These are phyloP conservation scores for Phrynocephalus versicolor DNA, from an alignment of 2,113 vertebrate species.

Conservation along the genomic window DNA sequence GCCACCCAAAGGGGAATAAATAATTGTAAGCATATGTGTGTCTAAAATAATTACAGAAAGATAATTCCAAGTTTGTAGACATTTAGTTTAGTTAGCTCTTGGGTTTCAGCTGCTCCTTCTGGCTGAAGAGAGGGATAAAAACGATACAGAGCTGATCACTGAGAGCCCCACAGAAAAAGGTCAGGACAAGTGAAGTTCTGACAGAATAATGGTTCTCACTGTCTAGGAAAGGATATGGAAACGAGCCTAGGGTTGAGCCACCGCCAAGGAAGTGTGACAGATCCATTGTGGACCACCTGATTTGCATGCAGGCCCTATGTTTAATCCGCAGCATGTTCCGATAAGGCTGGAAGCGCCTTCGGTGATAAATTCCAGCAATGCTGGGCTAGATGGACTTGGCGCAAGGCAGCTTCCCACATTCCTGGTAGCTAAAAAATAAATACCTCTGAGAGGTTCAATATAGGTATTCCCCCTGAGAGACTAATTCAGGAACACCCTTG, in stretches of 20 bases:
- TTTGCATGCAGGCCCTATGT: not conserved
- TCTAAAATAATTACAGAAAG: constrained; percentile 43
- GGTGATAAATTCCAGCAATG: not conserved
- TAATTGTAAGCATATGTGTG: not conserved
- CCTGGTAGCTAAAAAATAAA: not conserved
- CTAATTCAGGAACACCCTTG: not conserved
- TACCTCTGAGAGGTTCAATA: not conserved
- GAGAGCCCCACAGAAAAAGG: not conserved
- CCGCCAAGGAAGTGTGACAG: not conserved
- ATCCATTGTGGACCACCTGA: not conserved
- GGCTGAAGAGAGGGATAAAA: not conserved
- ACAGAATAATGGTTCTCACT: not conserved
- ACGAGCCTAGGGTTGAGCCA: not conserved
- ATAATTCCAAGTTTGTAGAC: constrained; percentile 43
- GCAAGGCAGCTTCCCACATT: not conserved
- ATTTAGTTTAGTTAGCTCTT: constrained; percentile 34
- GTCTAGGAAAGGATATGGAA: not conserved
- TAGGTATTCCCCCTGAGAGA: not conserved
- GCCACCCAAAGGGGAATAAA: not conserved
- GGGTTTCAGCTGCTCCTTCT: not conserved
- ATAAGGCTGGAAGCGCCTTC: not conserved
- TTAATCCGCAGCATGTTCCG: not conserved
- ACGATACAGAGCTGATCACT: not conserved
- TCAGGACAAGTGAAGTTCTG: not conserved
- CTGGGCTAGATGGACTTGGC: not conserved